Evolutionary conservation across 30 jellyfish, hydroid and myxozoan genomes (phyloP).

Genomic region (Cassiopea andromeda): DNA sequence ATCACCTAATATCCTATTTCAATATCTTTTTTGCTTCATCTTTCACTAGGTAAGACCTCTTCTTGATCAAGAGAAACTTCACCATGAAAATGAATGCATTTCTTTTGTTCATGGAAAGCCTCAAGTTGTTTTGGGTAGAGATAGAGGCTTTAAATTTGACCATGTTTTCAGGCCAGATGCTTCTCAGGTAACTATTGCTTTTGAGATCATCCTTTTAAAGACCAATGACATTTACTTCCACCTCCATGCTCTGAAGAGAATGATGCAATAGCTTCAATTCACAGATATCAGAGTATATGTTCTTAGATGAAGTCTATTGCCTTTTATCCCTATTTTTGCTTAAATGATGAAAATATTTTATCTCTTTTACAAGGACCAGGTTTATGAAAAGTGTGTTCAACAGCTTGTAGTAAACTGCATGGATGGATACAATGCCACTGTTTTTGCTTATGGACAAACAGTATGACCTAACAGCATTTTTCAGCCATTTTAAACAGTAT

Average conservation of each 20-base stretch:
- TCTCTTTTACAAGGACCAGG: constrained; percentile 52
- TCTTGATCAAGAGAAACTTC: constrained; percentile 82
- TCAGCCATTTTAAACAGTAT: too few relatives aligned
- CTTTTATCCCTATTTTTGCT: neutral
- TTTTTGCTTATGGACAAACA: constrained; percentile 98
- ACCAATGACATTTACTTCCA: too few relatives aligned
- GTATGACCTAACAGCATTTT: too few relatives aligned
- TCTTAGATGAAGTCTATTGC: neutral
- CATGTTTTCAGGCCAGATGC: constrained; percentile 75
- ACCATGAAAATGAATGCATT: constrained; percentile 71
- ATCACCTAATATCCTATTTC: neutral
- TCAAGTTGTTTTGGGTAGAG: constrained; percentile 83
- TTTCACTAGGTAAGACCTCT: constrained; percentile 84
- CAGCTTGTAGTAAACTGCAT: constrained; percentile 76
- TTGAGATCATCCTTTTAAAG: neutral
- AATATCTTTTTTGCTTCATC: neutral
- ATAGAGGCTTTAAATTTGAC: constrained; percentile 89
- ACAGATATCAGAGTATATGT: too few relatives aligned
- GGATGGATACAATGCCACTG: constrained; percentile 96
- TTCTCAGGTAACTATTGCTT: constrained; percentile 65
- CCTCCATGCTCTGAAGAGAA: too few relatives aligned
- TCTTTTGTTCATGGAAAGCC: constrained; percentile 75
- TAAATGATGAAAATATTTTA: neutral
- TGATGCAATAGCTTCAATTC: too few relatives aligned
- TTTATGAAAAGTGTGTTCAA: constrained; percentile 73